Conservation (phyloP, 2,113 vertebrate species). For the Pipra filicauda region DNA sequence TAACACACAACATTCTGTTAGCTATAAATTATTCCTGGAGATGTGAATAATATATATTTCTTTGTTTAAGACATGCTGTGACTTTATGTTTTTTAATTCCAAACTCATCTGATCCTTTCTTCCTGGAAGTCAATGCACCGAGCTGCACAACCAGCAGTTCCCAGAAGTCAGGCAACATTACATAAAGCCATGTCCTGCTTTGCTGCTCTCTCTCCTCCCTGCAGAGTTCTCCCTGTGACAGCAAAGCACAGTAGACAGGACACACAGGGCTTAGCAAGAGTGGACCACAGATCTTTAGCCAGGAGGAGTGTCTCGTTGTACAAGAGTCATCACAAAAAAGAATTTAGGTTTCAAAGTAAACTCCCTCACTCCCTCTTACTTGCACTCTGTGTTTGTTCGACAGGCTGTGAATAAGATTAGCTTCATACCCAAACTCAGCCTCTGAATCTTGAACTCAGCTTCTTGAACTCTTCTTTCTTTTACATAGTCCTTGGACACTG, state of each 20-base stretch:
- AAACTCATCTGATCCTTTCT: background rate
- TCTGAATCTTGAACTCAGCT: too few species aligned
- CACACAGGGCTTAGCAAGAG: background rate
- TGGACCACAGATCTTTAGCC: background rate
- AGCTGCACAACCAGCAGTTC: background rate
- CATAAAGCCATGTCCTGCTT: background rate
- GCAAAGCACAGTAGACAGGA: background rate
- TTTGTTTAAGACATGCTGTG: background rate
- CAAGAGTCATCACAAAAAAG: background rate
- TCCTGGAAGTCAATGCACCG: rapidly evolving
- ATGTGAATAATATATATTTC: background rate
- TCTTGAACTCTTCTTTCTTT: background rate
- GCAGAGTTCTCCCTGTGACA: background rate
- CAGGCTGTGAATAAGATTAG: background rate
- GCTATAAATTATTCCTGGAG: background rate
- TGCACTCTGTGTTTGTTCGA: rapidly evolving
- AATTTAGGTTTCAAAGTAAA: background rate
- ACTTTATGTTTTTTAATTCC: background rate
- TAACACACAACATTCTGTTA: background rate
- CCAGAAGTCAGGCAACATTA: background rate
- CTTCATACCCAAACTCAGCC: background rate
- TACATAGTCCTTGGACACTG: background rate
- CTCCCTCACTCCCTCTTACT: background rate
- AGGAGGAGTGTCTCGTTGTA: background rate
- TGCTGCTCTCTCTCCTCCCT: background rate